Percentiles rank a stretch among this genome's conserved stretches.
Conservation (phyloP, 2,797 vertebrate genomes). For the Mustela erminea region DNA sequence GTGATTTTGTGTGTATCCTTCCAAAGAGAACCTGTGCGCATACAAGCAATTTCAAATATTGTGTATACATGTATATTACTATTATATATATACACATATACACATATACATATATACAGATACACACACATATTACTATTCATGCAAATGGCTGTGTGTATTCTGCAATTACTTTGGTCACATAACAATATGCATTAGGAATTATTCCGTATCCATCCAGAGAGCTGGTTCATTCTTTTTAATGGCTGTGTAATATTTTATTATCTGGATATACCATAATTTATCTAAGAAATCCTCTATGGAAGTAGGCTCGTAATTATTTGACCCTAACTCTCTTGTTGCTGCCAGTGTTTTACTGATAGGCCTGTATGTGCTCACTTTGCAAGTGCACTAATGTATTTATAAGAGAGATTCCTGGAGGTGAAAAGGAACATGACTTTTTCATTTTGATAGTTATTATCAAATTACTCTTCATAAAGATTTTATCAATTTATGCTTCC, state of each 20-base stretch:
- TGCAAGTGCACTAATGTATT: neutral
- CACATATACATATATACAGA: too few species aligned
- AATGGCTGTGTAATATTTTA: neutral
- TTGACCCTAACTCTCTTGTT: neutral
- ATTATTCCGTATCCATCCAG: neutral
- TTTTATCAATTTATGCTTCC: neutral
- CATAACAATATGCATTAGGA: neutral
- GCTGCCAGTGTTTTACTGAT: neutral
- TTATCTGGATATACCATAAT: neutral
- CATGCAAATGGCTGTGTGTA: neutral
- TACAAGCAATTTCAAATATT: neutral
- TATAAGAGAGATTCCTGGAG: neutral
- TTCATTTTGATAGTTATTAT: neutral
- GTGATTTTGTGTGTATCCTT: neutral
- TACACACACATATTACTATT: neutral
- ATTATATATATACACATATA: too few species aligned
- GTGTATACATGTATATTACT: too few species aligned
- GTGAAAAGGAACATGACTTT: neutral
- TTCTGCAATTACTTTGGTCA: neutral
- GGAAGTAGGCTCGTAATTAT: neutral
- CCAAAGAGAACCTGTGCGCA: neutral
- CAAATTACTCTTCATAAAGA: neutral
- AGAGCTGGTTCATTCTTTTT: neutral
- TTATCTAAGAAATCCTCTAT: neutral
- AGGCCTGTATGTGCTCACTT: neutral